Evolutionary conservation across 2,888 invertebrate species (phyloP), one percentile per base, ranked within the genome.

Genomic region (Scaeva pyrastri): DNA sequence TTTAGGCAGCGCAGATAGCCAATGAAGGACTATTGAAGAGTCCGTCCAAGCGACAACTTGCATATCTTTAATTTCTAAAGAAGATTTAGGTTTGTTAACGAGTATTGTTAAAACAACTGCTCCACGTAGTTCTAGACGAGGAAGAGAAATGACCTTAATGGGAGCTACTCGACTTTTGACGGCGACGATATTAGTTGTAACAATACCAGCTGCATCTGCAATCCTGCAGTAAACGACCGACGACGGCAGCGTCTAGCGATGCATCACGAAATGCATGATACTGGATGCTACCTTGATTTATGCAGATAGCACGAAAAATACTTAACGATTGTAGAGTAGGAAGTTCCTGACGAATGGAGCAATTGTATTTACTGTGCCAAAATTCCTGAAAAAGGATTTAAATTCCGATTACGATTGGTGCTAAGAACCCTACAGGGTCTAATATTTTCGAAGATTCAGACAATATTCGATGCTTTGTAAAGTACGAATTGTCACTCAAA

Each of bases 361-460:
- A 75, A 12, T 31, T 23, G 39, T 31, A 58, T 26, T 16, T 26
- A n/a, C n/a, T n/a, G n/a, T n/a, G n/a, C n/a, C n/a, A n/a, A n/a
- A n/a, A n/a, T n/a, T n/a, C n/a, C n/a, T n/a, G n/a, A n/a, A n/a
- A n/a, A n/a, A n/a, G n/a, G n/a, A n/a, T n/a, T n/a, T n/a, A n/a
- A n/a, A n/a, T n/a, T n/a, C n/a, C n/a, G n/a, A n/a, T n/a, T n/a
- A n/a, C n/a, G n/a, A n/a, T n/a, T n/a, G n/a, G n/a, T n/a, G n/a
- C n/a, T n/a, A n/a, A n/a, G n/a, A n/a, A n/a, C n/a, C n/a, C n/a
- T n/a, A n/a, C n/a, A n/a, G 70, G 55, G 45, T 71, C 56, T 3
- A 71, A 71, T 14, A 71, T 56, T 16, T 23, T 60, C 19, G 60
- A 62, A 50, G 73, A 60, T 19, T 73, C 50, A 21, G 62, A 73